phyloP scores from a whole-genome alignment of 2,113 vertebrate species.

The Cricetomys ansorgei region DNA sequence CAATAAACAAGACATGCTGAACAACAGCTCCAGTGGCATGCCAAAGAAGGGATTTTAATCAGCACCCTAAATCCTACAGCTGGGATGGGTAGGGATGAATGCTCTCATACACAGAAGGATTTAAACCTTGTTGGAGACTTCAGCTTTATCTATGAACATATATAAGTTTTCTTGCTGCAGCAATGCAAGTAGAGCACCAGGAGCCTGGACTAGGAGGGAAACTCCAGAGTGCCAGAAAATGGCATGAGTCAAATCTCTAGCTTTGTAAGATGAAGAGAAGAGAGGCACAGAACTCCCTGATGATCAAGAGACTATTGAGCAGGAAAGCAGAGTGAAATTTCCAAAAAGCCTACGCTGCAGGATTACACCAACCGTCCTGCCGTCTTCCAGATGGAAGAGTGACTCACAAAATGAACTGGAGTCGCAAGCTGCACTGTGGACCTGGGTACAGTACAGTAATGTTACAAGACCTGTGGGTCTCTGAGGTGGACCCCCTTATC shows the following conservation, averaged over 20 bases:
- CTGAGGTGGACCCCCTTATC: neutral
- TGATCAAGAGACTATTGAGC: neutral
- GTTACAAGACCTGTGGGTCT: neutral
- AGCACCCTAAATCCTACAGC: neutral
- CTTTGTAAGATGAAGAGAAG: neutral
- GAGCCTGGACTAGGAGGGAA: neutral
- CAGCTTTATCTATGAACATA: neutral
- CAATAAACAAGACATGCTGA: neutral
- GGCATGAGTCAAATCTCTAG: neutral
- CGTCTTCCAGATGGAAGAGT: neutral
- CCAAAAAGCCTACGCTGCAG: neutral
- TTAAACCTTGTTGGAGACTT: neutral
- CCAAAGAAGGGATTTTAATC: neutral
- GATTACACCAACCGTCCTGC: neutral
- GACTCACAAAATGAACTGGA: neutral
- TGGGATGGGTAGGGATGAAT: neutral
- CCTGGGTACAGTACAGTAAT: too few species aligned
- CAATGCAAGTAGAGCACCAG: too few species aligned
- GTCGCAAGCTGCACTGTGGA: too few species aligned
- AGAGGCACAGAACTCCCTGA: too few species aligned
- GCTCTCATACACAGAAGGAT: neutral
- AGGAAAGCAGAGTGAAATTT: neutral
- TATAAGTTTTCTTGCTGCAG: neutral
- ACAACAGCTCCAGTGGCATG: neutral
- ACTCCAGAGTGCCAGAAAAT: neutral